Percentiles rank a stretch among this genome's conserved stretches.
These are phyloP conservation scores for Dilophus febrilis DNA, from an alignment of 2,888 invertebrate genomes.

Conservation along the genomic window DNA sequence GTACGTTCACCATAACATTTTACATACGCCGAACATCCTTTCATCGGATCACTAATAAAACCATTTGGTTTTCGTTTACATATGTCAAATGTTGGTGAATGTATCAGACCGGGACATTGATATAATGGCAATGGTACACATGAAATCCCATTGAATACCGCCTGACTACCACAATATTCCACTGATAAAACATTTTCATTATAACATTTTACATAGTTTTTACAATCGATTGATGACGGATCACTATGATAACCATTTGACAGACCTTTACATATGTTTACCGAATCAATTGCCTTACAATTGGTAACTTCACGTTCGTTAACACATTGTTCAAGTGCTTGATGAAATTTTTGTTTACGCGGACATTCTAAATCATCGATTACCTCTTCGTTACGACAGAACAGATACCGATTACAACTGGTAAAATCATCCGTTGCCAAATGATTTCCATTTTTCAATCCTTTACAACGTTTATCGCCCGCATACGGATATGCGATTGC, in stretches of 20 bases:
- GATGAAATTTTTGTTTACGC: slow-evolving; percentile 18
- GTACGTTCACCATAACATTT: slow-evolving; percentile 19
- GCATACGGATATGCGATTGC: slow-evolving; percentile 19
- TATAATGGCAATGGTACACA: slow-evolving; percentile 20
- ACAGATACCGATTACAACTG: slow-evolving; percentile 20
- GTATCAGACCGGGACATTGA: slow-evolving; percentile 12
- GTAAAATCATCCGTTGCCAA: neutral
- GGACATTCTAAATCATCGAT: slow-evolving; percentile 20
- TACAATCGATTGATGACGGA: slow-evolving; percentile 19
- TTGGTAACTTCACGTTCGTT: slow-evolving; percentile 12
- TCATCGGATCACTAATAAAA: slow-evolving; percentile 22
- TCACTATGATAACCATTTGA: slow-evolving; percentile 23
- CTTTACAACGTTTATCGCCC: slow-evolving; percentile 17
- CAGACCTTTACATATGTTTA: slow-evolving; percentile 12
- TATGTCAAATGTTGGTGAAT: slow-evolving; percentile 13
- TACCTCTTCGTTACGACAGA: slow-evolving; percentile 18
- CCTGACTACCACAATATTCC: slow-evolving; percentile 18
- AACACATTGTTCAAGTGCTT: slow-evolving; percentile 15
- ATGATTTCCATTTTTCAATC: slow-evolving; percentile 19
- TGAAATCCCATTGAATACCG: slow-evolving; percentile 20
- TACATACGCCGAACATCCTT: slow-evolving; percentile 22
- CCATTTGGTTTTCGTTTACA: slow-evolving; percentile 37
- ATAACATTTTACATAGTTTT: slow-evolving; percentile 21
- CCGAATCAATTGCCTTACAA: slow-evolving; percentile 9
- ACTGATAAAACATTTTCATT: slow-evolving; percentile 16